phyloP scores from a whole-genome alignment of 2,113 vertebrate genomes.

The Nesoenas mayeri region DNA sequence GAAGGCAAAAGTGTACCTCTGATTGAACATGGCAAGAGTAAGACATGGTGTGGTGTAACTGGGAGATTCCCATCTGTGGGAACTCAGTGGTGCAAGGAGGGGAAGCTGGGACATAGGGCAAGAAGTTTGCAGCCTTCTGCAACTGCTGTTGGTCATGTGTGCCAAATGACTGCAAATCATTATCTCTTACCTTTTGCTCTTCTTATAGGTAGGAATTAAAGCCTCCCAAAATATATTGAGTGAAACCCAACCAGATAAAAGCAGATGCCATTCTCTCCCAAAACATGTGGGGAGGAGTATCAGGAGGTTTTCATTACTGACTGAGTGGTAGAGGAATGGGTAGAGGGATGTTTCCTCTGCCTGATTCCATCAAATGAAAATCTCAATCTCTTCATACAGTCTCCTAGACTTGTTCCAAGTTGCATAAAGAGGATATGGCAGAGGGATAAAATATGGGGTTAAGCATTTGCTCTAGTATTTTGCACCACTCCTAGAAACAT shows the following conservation, averaged over 20 bases:
- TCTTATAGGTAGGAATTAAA: constrained; percentile 19
- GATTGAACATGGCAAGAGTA: neutral
- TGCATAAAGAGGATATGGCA: neutral
- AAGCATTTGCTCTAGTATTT: neutral
- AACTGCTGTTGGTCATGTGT: neutral
- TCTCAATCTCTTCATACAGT: neutral
- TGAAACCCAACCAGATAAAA: neutral
- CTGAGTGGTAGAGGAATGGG: neutral
- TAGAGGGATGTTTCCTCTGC: neutral
- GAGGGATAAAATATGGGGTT: neutral
- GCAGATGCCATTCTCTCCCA: neutral
- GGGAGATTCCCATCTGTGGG: neutral
- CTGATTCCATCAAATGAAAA: neutral
- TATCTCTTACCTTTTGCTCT: neutral
- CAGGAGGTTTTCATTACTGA: neutral
- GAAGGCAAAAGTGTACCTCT: neutral
- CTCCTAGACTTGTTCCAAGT: neutral
- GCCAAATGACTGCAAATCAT: neutral
- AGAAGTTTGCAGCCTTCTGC: neutral
- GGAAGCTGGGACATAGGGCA: neutral
- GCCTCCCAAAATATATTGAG: neutral
- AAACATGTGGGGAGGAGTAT: neutral
- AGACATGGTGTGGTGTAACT: neutral
- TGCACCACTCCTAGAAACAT: neutral
- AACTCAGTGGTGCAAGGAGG: neutral